These are phyloP conservation scores for Pecten maximus DNA, from an alignment of 2,888 invertebrate genomes.

Conservation along the genomic window DNA sequence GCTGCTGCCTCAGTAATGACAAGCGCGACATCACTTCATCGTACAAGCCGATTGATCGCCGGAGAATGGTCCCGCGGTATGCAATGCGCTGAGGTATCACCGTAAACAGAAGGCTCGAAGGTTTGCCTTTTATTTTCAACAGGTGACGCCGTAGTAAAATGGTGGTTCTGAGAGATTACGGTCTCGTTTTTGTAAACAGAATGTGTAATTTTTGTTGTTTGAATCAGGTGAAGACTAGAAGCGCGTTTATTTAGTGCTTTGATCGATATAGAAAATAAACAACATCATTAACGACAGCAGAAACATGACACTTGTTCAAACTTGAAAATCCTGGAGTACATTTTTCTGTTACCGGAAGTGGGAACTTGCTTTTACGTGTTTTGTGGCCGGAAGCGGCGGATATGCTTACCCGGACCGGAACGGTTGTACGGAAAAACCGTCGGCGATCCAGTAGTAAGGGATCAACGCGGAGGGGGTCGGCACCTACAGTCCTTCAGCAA, in stretches of 20 bases:
- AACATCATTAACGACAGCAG: not conserved
- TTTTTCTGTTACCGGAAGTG: not conserved
- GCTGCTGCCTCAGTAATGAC: not conserved
- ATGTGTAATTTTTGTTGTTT: not conserved
- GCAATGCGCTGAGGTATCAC: not conserved
- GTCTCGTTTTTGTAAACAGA: not conserved
- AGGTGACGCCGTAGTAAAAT: not conserved
- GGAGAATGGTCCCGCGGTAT: not conserved
- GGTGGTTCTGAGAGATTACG: not conserved
- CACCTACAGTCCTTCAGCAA: slow-evolving; percentile 52
- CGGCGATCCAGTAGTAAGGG: slow-evolving; percentile 48
- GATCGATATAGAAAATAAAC: not conserved
- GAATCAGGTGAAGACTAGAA: not conserved
- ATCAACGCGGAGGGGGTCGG: slow-evolving; percentile 48
- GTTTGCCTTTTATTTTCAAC: not conserved
- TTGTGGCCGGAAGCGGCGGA: not conserved
- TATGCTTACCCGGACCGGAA: slow-evolving; percentile 52
- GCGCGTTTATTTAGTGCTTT: not conserved
- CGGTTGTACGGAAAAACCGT: slow-evolving; percentile 51
- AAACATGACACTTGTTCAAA: not conserved
- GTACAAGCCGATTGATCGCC: not conserved
- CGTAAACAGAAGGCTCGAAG: not conserved
- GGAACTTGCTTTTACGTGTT: not conserved
- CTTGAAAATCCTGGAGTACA: not conserved
- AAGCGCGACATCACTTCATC: not conserved